Base-by-base conservation (phyloP, 1,140 invertebrate species). In the Drosophila santomea region DNA sequence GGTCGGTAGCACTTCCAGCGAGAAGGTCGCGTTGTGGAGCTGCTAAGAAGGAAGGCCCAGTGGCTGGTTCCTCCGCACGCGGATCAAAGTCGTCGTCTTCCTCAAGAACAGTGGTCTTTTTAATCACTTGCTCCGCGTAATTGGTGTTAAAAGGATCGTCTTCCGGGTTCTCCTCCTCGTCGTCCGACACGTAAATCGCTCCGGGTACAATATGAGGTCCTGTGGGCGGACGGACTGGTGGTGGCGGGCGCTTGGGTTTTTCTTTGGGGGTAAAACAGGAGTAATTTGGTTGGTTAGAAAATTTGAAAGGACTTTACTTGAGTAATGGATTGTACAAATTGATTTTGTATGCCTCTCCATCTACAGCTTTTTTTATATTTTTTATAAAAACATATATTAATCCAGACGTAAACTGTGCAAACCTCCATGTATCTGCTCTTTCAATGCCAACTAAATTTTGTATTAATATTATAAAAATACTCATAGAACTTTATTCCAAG, bases 141-240 rank as follows among this genome's bases (percentile, higher is more conserved):
- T 96, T 95, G 10, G 97, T 97, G 86, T 98, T 97, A 84, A 98
- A 98, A 0, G 97, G 97, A 94, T 97, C 97, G 62, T 94, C 93
- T 52, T 88, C 79, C 17, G 72, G 78, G 25, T 84, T 67, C 1
- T 93, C 63, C 32, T 94, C 94, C 20, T 93, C 92, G 48, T 93
- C 92, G 58, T 94, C 93, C 92, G 92, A 63, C 68, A 91, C 74
- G 56, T 81, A 91, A 20, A 92, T 88, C 8, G 85, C 91, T 11
- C 91, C 91, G 10, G 82, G 77, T 1, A 86, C 77, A 41, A 92
- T 86, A 43, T 72, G 93, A 75, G 74, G 93, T 92, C 63, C 94
- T 79, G 72, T 92, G 77, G 17, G 58, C 1, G 91, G 88, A n/a
- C 94, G 71, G 7, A 72, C 74, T 38, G 67, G 78, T 36, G 73